Conservation (phyloP, 2,113 vertebrate genomes). For the Tupaia chinensis region DNA sequence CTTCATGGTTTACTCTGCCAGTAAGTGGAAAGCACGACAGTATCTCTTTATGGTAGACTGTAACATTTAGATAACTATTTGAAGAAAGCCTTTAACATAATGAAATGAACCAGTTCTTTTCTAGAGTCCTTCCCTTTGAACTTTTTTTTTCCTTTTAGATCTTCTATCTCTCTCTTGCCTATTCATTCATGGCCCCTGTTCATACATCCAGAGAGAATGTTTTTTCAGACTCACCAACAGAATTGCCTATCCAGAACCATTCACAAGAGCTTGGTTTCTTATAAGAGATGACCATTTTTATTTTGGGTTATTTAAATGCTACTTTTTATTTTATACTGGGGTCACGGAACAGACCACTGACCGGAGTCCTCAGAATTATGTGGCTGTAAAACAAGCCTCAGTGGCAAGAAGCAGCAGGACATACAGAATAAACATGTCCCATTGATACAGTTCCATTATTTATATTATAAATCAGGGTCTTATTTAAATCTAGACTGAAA, state of each 20-base stretch:
- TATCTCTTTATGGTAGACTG: neutral
- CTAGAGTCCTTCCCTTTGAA: neutral
- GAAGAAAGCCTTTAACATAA: slow-evolving; percentile 3
- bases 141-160: neutral
- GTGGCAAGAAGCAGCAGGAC: neutral
- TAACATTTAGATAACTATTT: slow-evolving; percentile 22
- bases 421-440: neutral
- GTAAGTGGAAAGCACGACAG: neutral
- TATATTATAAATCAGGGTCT: neutral
- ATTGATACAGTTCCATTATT: neutral
- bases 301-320: slow-evolving; percentile 25
- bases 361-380: neutral
- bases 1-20: neutral
- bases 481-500: slow-evolving; percentile 43
- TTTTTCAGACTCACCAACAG: neutral
- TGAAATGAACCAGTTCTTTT: neutral
- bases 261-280: neutral
- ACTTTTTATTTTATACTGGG: neutral
- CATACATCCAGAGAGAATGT: neutral
- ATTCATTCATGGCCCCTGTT: neutral
- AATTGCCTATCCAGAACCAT: neutral
- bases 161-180: neutral
- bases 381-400: neutral
- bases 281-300: neutral
- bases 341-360: neutral